Evolutionary conservation across 1,140 invertebrate species (phyloP), one percentile per base, ranked within the genome.

Genomic region (Diplogasteroides magnus): DNA sequence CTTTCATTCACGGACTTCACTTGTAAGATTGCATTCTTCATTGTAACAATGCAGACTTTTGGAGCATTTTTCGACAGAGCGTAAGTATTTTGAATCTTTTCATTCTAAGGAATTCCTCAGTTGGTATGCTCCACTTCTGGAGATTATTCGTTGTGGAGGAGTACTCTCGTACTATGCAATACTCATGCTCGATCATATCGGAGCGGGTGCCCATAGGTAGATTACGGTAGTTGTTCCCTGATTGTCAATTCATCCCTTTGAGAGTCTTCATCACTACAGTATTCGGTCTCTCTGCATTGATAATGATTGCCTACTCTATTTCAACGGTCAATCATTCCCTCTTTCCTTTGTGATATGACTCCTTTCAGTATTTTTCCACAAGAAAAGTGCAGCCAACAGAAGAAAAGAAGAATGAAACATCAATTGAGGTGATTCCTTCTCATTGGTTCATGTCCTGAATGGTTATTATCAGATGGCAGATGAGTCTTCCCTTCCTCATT

Each of bases 1-100:
- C 57, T 82, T 60, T 58, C 60, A 23, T 82, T 70, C 55, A 14
- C 72, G 26, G 80, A 82, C 28, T 79, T 80, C 61, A 64, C 65
- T 0, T 28, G 79, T 31, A 83, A 83, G 70, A 71, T 81, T 29
- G 74, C 74, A 1, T 81, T 82, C 56, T 80, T 81, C 61, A 72
- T 83, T 59, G 73, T 74, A 31, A 74, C 79, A 37, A 77, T 79
- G 77, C 81, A 83, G 63, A 68, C 55, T 58, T 81, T 81, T 60
- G 81, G 79, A 64, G 75, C 78, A 11, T 83, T 81, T 64, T 83
- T 81, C 61, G 82, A 81, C 64, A 73, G 68, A 57, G 65, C 29
- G 78, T 77, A 67, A 71, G 74, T 62, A 29, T 13, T 58, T 25
- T 29, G 13, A 31, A 61, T 48, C 58, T 55, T 19, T 32, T 73